Base-by-base conservation (phyloP, 2,888 invertebrate species). In the Busseola fusca region DNA sequence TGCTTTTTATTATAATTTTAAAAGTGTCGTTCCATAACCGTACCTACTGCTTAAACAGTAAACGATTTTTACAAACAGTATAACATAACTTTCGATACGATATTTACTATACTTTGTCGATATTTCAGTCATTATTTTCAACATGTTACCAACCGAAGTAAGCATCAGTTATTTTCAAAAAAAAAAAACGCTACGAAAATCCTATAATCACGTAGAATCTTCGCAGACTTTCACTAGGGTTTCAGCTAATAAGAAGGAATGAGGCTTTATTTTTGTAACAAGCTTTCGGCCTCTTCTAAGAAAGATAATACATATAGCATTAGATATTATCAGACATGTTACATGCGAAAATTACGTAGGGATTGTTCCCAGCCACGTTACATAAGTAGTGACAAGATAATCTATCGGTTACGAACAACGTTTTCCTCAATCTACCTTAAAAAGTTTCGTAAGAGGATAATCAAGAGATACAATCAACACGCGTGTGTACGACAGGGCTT, bases 381-480 rank as follows among this genome's bases (percentile, higher is more conserved):
- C 69, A 64, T 76, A 80, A 82, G 70, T 80, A 74, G 74, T 76
- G 81, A 79, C 83, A 75, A 62, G 57, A 68, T 83, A 83, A 85
- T 83, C 74, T 85, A 83, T 85, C 58, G 77, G 62, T 63, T 64
- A 60, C 58, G 69, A 57, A 67, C 52, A 74, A 54, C 69, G 56
- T 83, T 83, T 83, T 85, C 85, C 83, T 85, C 67, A 69, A 79
- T 68, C 62, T 64, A 60, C 64, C 80, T 67, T 67, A 67, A 82
- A 70, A 76, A 72, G 74, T 74, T 72, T 63, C 45, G 67, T 54
- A 7, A 48, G 21, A 52, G 48, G 56, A 72, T 82, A 72, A 78
- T 78, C 67, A 81, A 21, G 3, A 67, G 48, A 78, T 64, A 72
- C 66, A 71, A 78, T 77, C 72, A 63, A 48, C 50, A 70, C 45